These are phyloP conservation scores for Enteromius mattozi DNA, from an alignment of 2,797 vertebrate species.

Conservation along the genomic window DNA sequence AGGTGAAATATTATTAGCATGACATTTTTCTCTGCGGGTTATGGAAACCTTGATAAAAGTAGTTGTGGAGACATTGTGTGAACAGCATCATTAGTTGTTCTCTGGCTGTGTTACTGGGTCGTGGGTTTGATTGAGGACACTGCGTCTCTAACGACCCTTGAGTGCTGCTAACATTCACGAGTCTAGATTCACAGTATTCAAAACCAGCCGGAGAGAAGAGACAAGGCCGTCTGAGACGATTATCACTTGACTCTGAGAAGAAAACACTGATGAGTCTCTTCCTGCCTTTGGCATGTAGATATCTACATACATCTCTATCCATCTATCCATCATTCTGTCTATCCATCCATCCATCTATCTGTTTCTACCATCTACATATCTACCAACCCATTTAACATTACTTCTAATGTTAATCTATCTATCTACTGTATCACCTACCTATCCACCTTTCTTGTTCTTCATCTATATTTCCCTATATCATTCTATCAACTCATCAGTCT, in stretches of 20 bases:
- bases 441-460: neutral
- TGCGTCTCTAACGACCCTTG: neutral
- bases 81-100: conserved; percentile 1
- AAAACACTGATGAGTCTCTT: conserved; percentile 8
- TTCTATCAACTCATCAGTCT: neutral
- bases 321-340: neutral
- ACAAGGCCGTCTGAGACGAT: neutral
- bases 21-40: neutral
- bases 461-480: too few species aligned
- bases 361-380: too few species aligned
- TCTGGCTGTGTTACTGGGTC: conserved; percentile 23
- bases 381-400: neutral
- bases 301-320: neutral
- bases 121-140: conserved; percentile 6
- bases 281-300: neutral
- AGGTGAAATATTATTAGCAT: conserved; percentile 31
- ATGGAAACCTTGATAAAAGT: neutral
- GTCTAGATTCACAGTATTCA: neutral
- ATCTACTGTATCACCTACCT: neutral
- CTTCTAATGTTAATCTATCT: neutral
- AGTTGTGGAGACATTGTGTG: neutral
- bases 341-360: neutral
- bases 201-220: neutral
- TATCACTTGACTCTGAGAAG: conserved; percentile 5
- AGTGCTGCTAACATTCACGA: neutral